These are phyloP conservation scores for Aporophyla nigra DNA, from an alignment of 2,888 invertebrate species.

Conservation along the genomic window DNA sequence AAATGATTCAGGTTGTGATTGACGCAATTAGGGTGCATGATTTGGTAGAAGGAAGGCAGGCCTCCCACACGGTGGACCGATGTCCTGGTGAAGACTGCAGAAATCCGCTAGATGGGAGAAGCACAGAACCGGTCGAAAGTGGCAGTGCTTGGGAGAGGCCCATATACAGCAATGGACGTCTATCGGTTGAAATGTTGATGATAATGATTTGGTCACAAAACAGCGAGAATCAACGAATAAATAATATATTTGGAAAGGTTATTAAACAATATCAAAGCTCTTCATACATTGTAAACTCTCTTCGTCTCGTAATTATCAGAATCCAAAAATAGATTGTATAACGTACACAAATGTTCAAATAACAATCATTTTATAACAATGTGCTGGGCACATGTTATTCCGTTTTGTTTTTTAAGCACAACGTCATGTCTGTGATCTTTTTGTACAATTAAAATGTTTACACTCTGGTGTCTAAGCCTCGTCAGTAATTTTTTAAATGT, in stretches of 20 bases:
- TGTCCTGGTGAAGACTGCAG: too few relatives aligned
- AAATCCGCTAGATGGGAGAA: too few relatives aligned
- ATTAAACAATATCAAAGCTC: conserved; percentile 24
- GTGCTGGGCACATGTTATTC: conserved; percentile 50
- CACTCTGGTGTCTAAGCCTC: neutral
- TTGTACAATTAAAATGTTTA: conserved; percentile 35
- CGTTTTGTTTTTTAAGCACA: conserved; percentile 43
- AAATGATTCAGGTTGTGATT: too few relatives aligned
- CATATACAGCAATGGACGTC: too few relatives aligned
- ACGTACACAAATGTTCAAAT: conserved; percentile 50
- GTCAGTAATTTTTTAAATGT: neutral
- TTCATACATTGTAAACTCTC: conserved; percentile 26
- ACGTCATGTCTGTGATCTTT: conserved; percentile 50
- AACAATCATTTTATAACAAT: conserved; percentile 62
- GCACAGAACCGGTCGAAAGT: too few relatives aligned
- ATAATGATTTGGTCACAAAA: neutral
- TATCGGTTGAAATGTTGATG: too few relatives aligned
- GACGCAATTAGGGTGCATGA: too few relatives aligned
- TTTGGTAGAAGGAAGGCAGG: too few relatives aligned
- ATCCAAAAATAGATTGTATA: conserved; percentile 44
- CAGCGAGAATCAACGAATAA: neutral
- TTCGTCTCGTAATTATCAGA: conserved; percentile 46
- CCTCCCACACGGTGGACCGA: too few relatives aligned
- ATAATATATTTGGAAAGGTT: neutral
- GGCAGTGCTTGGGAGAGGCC: too few relatives aligned